These are phyloP conservation scores for Pheosia tremula DNA, from an alignment of 2,888 invertebrate species.

Conservation along the genomic window DNA sequence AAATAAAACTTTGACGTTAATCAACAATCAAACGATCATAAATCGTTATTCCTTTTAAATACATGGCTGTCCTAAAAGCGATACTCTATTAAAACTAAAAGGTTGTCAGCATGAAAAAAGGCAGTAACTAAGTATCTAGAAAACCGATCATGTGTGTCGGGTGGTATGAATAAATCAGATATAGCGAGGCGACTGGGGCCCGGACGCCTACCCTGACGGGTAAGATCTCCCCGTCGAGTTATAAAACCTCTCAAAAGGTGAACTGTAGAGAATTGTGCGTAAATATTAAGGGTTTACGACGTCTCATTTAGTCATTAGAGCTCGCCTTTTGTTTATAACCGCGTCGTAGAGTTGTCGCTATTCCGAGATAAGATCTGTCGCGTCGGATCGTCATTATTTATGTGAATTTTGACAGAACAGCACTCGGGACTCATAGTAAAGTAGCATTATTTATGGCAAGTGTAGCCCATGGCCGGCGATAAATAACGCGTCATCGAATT, in stretches of 20 bases:
- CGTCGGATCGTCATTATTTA: conserved; percentile 76
- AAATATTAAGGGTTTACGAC: conserved; percentile 81
- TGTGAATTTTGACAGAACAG: conserved; percentile 79
- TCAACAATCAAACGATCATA: no score
- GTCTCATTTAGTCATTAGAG: conserved; percentile 81
- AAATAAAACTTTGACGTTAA: neutral
- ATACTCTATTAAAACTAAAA: conserved; percentile 42
- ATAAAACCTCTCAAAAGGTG: conserved; percentile 79
- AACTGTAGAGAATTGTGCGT: conserved; percentile 77
- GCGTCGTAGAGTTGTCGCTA: conserved; percentile 69
- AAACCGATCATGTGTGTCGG: conserved; percentile 80
- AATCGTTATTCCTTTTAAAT: neutral
- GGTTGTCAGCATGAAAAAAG: conserved; percentile 60
- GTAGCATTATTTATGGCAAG: conserved; percentile 78
- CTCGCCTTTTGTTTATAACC: conserved; percentile 77
- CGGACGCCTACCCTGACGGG: conserved; percentile 70
- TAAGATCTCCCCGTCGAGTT: conserved; percentile 65
- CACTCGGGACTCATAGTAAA: conserved; percentile 64
- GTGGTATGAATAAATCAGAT: conserved; percentile 83
- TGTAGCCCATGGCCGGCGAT: conserved; percentile 60
- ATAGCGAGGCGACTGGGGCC: conserved; percentile 66
- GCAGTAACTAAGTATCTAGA: conserved; percentile 65
- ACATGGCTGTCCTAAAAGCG: neutral
- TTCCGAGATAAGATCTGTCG: conserved; percentile 71
- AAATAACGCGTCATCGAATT: conserved; percentile 78